Percentiles rank a stretch among this genome's conserved stretches.
Evolutionary conservation across 2,797 vertebrate species (phyloP).

Genomic region (Poliocrania exsul): DNA sequence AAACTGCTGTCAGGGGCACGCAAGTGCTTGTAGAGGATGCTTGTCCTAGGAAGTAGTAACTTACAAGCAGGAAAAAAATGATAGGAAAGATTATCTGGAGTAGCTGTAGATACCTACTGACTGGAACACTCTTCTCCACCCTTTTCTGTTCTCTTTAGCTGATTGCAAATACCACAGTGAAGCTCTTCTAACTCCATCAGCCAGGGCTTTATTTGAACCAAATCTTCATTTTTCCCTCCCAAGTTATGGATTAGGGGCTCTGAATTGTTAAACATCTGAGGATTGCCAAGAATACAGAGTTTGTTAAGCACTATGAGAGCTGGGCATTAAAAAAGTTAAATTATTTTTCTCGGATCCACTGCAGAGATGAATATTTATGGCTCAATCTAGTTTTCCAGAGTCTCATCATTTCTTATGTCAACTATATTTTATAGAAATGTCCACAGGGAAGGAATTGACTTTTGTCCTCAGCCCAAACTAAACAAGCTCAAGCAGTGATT

Average conservation of each 20-base stretch:
- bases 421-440: conserved; percentile 45
- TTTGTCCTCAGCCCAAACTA: conserved; percentile 18
- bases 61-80: not conserved
- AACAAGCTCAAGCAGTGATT: conserved; percentile 59
- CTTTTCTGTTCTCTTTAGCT: not conserved
- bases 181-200: conserved; percentile 26
- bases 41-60: not conserved
- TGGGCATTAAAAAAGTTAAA: conserved; percentile 34
- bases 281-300: conserved; percentile 24
- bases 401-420: conserved; percentile 47
- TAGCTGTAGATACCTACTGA: not conserved
- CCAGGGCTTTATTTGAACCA: not conserved
- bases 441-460: conserved; percentile 54
- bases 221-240: conserved; percentile 51
- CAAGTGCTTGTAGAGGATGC: rapidly evolving
- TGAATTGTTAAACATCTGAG: conserved; percentile 45
- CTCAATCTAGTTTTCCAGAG: conserved; percentile 54
- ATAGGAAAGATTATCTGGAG: not conserved
- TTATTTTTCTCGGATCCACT: not conserved
- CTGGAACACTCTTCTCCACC: not conserved
- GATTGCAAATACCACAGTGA: not conserved
- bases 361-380: conserved; percentile 57
- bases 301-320: conserved; percentile 32
- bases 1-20: not conserved
- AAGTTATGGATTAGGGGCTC: conserved; percentile 48